Base-by-base conservation (phyloP, 2,113 vertebrate genomes). In the Bos javanicus region DNA sequence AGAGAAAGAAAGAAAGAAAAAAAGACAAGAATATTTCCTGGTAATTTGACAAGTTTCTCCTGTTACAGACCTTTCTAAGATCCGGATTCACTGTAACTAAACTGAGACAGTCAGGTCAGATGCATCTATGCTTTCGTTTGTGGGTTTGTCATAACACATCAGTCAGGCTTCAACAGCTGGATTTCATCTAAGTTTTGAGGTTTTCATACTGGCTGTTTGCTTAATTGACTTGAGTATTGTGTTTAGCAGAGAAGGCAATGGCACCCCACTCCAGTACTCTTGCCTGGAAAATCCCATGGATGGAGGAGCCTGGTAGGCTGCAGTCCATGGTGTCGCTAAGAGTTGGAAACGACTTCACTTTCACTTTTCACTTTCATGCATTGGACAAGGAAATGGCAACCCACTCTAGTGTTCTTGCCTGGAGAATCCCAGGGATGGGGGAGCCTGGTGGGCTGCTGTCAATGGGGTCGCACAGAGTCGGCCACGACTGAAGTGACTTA, bases 191-290 rank as follows among this genome's bases (percentile, higher is more conserved):
- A 97, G 94, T 98, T 67, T 67, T 82, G 10, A 92, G 43, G 25
- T 23, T 11, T 91, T 36, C 57, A 17, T 50, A 48, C 26, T 50
- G 46, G 46, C 43, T 13, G 5, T 30, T 92, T 97, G 95, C 93
- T 97, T 97, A 90, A 97, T 91, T 96, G 96, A 93, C 81, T 96
- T 97, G 98, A 98, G 98, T 98, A 14, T 17, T 62, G 1, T 19
- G 97, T 76, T 96, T 56, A 97, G 92, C 6, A 6, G 43, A 43
- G 43, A 43, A 43, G 43, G 43, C 43, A 43, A 43, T 43, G 43
- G 43, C 43, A 43, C 43, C 43, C 43, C 43, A 43, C 43, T 43
- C 43, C 43, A 43, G 43, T 43, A 43, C 43, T 43, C 43, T 43
- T 43, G 43, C 43, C 43, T 43, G 43, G 43, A 43, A 43, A 43